These are phyloP conservation scores for Mormyrus lacerda DNA, from an alignment of 2,113 vertebrate species.

Conservation along the genomic window DNA sequence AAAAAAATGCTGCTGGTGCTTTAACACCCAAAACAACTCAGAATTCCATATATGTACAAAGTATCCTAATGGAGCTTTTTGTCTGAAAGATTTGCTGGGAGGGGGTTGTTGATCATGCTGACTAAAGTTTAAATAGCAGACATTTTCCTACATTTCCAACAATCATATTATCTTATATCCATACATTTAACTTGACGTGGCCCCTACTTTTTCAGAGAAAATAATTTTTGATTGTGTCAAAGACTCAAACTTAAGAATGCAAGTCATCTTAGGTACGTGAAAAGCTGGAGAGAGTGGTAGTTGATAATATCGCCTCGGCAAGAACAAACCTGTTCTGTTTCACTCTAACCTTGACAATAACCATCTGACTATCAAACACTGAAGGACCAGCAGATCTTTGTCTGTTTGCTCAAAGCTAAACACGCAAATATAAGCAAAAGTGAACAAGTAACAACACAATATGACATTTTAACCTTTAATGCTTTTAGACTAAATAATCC, in stretches of 20 bases:
- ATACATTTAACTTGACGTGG: background rate
- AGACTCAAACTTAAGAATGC: background rate
- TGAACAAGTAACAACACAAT: background rate
- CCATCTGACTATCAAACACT: background rate
- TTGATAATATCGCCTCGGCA: background rate
- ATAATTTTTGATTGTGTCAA: background rate
- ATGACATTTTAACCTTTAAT: background rate
- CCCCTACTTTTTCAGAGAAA: background rate
- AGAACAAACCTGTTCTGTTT: background rate
- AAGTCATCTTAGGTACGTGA: background rate
- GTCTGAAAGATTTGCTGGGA: background rate
- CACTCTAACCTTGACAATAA: background rate
- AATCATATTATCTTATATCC: background rate
- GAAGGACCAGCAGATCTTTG: background rate
- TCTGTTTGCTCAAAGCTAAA: background rate
- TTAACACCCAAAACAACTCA: background rate
- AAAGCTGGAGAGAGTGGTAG: background rate
- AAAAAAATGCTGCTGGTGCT: background rate
- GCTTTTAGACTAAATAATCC: background rate
- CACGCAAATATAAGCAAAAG: background rate
- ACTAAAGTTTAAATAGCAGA: background rate
- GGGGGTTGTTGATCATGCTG: background rate
- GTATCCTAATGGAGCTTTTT: background rate
- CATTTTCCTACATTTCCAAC: background rate
- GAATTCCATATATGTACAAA: background rate